Percentiles rank a stretch among this genome's conserved stretches.
Conservation (phyloP, 2,888 invertebrate species). For the Sepioteuthis lessoniana region DNA sequence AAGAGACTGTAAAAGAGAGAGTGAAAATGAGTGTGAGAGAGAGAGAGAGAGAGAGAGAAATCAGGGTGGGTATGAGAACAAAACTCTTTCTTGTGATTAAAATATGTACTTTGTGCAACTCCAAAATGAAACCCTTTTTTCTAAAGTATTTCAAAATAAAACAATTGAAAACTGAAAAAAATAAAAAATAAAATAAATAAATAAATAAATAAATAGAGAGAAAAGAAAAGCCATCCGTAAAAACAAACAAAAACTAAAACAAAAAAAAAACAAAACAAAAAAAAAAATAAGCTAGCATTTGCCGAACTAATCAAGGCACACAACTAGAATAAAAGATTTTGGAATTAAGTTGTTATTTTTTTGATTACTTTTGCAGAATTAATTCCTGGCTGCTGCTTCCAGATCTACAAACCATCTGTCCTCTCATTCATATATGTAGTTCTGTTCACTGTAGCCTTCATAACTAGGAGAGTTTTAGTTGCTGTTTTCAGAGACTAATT, state of each 20-base stretch:
- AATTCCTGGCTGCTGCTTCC: neutral
- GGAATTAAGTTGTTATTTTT: neutral
- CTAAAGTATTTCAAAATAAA: neutral
- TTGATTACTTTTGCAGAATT: neutral
- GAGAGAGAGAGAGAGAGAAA: neutral
- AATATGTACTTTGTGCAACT: neutral
- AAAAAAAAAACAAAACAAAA: neutral
- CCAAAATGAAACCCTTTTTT: neutral
- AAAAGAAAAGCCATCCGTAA: no score
- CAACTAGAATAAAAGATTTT: slow-evolving; percentile 6
- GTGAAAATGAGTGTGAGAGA: neutral
- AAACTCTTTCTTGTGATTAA: neutral
- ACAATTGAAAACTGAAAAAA: neutral
- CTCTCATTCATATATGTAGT: neutral
- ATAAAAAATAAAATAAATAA: no score
- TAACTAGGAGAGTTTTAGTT: neutral
- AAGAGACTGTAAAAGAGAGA: neutral
- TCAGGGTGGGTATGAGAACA: no score
- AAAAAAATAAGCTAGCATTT: neutral
- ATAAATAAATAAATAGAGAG: no score
- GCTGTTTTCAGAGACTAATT: neutral
- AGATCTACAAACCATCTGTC: slow-evolving; percentile 21
- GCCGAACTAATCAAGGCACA: neutral
- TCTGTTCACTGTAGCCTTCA: neutral
- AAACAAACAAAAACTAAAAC: no score